Conservation (phyloP, 2,888 invertebrate genomes). For the Nineta flava region DNA sequence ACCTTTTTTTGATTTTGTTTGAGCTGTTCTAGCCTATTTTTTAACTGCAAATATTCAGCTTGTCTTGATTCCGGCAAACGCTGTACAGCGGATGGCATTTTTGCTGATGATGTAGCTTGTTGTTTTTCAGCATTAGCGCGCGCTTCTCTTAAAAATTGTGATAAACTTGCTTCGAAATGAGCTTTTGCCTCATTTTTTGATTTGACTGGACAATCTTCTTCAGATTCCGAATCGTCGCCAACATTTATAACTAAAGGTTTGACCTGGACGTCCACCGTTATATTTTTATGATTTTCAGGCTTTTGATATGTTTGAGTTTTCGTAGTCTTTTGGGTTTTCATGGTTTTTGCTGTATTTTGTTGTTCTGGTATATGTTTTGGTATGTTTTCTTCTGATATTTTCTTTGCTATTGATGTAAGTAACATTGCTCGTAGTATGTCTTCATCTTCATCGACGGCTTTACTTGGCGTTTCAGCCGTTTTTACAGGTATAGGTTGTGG, state of each 20-base stretch:
- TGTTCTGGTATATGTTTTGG: slow-evolving; percentile 13
- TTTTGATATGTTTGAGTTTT: slow-evolving; percentile 5
- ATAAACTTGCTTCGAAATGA: slow-evolving; percentile 15
- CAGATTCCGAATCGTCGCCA: slow-evolving; percentile 23
- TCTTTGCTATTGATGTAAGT: slow-evolving; percentile 40
- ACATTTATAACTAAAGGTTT: slow-evolving; percentile 24
- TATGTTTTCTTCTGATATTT: slow-evolving; percentile 28
- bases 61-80: slow-evolving; percentile 25
- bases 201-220: slow-evolving; percentile 15
- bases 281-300: neutral
- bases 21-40: slow-evolving; percentile 12
- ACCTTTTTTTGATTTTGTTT: neutral
- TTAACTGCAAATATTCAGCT: slow-evolving; percentile 24
- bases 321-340: slow-evolving; percentile 3
- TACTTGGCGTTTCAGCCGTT: slow-evolving; percentile 17
- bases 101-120: neutral
- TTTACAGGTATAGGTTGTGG: neutral
- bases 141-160: slow-evolving; percentile 24
- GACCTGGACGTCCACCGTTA: slow-evolving; percentile 12
- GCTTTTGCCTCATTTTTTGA: neutral
- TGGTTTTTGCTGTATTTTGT: neutral
- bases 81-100: slow-evolving; percentile 19
- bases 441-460: slow-evolving; percentile 40
- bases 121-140: slow-evolving; percentile 21
- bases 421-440: slow-evolving; percentile 41